Evolutionary conservation across 2,888 invertebrate genomes (phyloP), one percentile per base, ranked within the genome.

Genomic region (Macroteleia sp.): DNA sequence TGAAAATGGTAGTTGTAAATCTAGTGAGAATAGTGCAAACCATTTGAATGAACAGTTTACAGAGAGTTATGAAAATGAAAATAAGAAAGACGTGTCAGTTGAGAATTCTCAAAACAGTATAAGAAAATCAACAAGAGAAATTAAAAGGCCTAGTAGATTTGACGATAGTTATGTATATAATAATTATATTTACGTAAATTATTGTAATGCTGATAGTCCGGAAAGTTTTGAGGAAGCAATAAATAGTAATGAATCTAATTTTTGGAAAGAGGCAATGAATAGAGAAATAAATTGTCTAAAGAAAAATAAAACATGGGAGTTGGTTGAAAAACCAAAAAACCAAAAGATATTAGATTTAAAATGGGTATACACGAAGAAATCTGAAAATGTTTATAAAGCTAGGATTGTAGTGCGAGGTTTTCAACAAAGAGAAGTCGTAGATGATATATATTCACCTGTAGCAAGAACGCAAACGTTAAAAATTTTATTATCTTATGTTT

Each of bases 301-400:
- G 10, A 52, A 59, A 70, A 70, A 59, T 17, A 52, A 59, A 32
- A 70, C 70, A 0, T 70, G 52, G 59, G 8, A 41, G n/a, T n/a
- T n/a, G n/a, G 59, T 70, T 12, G 16, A 36, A 39, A 54, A 25
- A 25, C 54, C 54, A 1, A 77, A 39, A 17, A 39, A 34, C 14
- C 8, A 30, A 30, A 30, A 10, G 10, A 10, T 30, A 8, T 30
- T 30, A 30, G 30, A 30, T 30, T 30, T 30, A 30, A 10, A 30
- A 10, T 30, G 5, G 30, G 30, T 30, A 4, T 30, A 30, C 10
- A 30, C 30, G 5, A 30, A 30, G 30, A 30, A 30, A 30, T 9
- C 8, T 10, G 30, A 30, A 30, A 30, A 30, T 30, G 10, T 30
- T 9, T 30, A n/a, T n/a, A n/a, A n/a, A n/a, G n/a, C n/a, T n/a